A percentile compares a stretch with the other conserved stretches of the same genome.
phyloP scores from a whole-genome alignment of 2,113 vertebrate genomes.

The Blennius ocellaris region DNA sequence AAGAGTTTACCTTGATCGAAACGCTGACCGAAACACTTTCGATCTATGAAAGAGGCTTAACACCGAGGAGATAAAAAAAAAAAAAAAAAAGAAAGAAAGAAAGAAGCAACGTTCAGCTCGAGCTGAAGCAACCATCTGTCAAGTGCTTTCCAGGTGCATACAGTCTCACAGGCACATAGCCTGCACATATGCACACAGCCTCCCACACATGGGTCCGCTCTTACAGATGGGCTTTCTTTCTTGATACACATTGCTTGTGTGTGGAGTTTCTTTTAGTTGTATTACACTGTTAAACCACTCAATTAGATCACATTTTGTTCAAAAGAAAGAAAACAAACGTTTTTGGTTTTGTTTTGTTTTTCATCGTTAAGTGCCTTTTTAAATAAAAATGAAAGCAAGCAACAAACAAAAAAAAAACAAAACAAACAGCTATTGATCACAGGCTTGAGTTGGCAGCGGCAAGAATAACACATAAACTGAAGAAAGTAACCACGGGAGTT shows the following conservation, averaged over 20 bases:
- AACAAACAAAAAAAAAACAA: neutral
- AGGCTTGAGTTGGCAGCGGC: slow-evolving; percentile 2
- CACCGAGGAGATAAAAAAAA: slow-evolving; percentile 49
- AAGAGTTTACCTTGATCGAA: slow-evolving; percentile 72
- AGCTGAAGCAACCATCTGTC: slow-evolving; percentile 76
- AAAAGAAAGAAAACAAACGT: neutral
- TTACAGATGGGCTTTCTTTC: slow-evolving; percentile 5
- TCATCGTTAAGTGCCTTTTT: neutral
- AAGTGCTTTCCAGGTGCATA: slow-evolving; percentile 73
- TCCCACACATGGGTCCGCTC: slow-evolving; percentile 59
- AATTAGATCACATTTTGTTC: slow-evolving; percentile 11
- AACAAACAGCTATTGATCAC: neutral
- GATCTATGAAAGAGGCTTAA: slow-evolving; percentile 71
- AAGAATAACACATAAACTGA: slow-evolving; percentile 10
- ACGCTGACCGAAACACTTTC: slow-evolving; percentile 73
- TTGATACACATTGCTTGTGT: slow-evolving; percentile 16
- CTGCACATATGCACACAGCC: slow-evolving; percentile 67
- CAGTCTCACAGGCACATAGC: slow-evolving; percentile 64
- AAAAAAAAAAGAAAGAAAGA: too few relatives aligned
- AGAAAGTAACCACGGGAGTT: slow-evolving; percentile 5
- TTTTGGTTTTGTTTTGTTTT: neutral
- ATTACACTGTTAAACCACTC: slow-evolving; percentile 20
- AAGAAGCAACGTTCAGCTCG: slow-evolving; percentile 59
- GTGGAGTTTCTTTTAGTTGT: slow-evolving; percentile 9
- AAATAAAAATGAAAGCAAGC: slow-evolving; percentile 18